Base-by-base conservation (phyloP, 2,797 vertebrate species). In the Macroramphosus scolopax region DNA sequence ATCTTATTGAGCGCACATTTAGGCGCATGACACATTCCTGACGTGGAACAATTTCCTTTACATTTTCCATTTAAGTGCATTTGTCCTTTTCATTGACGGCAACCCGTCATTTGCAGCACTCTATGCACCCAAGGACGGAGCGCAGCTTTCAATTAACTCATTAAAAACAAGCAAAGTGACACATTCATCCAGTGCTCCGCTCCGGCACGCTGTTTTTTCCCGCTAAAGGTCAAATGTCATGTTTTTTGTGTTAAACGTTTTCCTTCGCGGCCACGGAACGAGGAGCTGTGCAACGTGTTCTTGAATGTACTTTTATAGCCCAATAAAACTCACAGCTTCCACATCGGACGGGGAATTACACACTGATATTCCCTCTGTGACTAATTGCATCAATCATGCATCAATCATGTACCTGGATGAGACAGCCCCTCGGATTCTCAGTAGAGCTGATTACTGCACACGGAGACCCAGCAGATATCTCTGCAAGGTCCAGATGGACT, bases 101-200 rank as follows among this genome's bases (percentile, higher is more conserved):
- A 80, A 80, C 68, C 58, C 34, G 61, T 85, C 77, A 82, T 87
- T 85, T 81, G 59, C 69, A 24, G 72, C 65, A 76, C 70, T 84
- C 84, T 66, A 78, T 86, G 71, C 77, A 34, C 56, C 55, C 2
- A 63, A 63, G 62, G 73, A 85, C 43, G 42, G 67, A 70, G 62
- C 40, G 33, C 68, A 70, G 77, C 67, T 82, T 87, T 86, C 78
- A 87, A 83, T 88, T 85, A 84, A 81, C 70, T 76, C 52, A 31
- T 87, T 81, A 86, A 85, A 85, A 66, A 77, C n/a, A n/a, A 63
- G 60, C 65, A 66, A 24, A 56, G 63, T 51, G 46, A 74, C 60
- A 71, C 63, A 66, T 87, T 79, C 62, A 61, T 82, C 73, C 78
- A 55, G 42, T n/a, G 54, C 59, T 40, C 26, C 25, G 54, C 56